Evolutionary conservation across 2,797 vertebrate genomes (phyloP).

Genomic region (Dendrocincla fuliginosa): DNA sequence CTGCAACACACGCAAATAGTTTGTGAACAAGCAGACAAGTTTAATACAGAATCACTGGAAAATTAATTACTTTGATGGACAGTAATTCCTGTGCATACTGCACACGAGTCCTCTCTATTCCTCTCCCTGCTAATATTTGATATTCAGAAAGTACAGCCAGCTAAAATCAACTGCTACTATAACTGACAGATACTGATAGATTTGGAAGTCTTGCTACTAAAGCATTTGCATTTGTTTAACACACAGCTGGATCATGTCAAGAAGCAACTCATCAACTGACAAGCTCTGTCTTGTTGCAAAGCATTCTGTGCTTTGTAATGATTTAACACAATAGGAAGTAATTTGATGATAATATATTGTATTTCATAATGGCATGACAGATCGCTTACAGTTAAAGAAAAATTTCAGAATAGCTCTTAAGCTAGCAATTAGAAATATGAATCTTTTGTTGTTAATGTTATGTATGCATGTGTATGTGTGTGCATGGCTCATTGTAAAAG

Average conservation of each 20-base stretch:
- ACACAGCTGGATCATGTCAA: neutral
- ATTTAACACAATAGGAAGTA: neutral
- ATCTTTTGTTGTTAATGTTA: neutral
- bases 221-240: neutral
- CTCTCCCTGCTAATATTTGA: neutral
- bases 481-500: neutral
- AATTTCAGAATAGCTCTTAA: neutral
- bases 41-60: neutral
- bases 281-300: neutral
- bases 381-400: neutral
- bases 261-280: conserved; percentile 1
- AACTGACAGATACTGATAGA: conserved; percentile 15
- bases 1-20: neutral
- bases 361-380: neutral
- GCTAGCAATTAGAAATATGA: neutral
- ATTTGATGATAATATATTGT: neutral
- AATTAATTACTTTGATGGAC: neutral
- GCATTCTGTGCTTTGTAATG: neutral
- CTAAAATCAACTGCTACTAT: neutral
- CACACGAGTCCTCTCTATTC: neutral
- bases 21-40: neutral
- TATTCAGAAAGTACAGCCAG: neutral
- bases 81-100: neutral
- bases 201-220: conserved; percentile 8
- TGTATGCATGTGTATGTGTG: neutral